These are phyloP conservation scores for Laothoe populi DNA, from an alignment of 2,888 invertebrate species.

Conservation along the genomic window DNA sequence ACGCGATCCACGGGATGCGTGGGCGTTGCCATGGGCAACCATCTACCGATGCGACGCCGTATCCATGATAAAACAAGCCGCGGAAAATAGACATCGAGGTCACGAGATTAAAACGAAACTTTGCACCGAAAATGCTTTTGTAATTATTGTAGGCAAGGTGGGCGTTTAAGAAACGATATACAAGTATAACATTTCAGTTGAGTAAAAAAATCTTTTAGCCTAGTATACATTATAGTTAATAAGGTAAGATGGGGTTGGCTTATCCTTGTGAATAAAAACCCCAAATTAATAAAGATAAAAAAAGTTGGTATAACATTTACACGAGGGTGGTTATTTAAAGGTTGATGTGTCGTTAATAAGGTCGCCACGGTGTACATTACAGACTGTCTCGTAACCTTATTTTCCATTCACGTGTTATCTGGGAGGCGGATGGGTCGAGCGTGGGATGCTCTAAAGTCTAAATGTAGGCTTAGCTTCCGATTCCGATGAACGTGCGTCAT, in stretches of 20 bases:
- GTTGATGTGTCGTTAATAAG: slow-evolving; percentile 34
- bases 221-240: no score
- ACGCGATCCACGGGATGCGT: slow-evolving; percentile 53
- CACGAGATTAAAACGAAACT: slow-evolving; percentile 19
- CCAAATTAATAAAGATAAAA: no score
- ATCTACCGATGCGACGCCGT: slow-evolving; percentile 39
- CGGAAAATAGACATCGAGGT: slow-evolving; percentile 32
- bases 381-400: slow-evolving; percentile 55
- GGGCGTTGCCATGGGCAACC: slow-evolving; percentile 61
- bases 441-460: slow-evolving; percentile 54
- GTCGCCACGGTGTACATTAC: slow-evolving; percentile 48
- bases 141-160: background rate
- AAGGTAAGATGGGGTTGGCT: no score
- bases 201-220: no score
- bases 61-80: slow-evolving; percentile 39
- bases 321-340: slow-evolving; percentile 38
- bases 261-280: no score
- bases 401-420: slow-evolving; percentile 49
- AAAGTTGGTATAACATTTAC: no score
- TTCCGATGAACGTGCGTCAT: slow-evolving; percentile 65
- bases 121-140: background rate
- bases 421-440: slow-evolving; percentile 38
- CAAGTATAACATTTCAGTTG: background rate
- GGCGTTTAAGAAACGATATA: background rate
- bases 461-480: slow-evolving; percentile 60